Evolutionary conservation across 2,797 vertebrate species (phyloP), one percentile per base, ranked within the genome.

Genomic region (Labeo calbasu): DNA sequence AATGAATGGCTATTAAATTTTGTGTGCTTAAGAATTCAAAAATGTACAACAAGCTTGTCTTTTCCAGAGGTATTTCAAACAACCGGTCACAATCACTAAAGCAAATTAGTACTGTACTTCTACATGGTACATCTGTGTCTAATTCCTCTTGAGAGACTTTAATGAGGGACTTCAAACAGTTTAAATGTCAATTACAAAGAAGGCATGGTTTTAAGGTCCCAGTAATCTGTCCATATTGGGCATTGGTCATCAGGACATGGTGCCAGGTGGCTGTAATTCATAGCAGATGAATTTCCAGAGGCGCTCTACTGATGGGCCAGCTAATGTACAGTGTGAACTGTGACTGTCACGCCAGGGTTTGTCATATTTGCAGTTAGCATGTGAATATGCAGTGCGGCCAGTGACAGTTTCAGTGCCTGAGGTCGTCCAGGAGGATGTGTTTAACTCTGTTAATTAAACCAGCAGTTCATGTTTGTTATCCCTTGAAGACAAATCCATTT

Each of bases 211-310:
- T 97, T 95, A 94, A 94, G 94, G 94, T 96, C 96, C 91, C 90
- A 95, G 94, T 95, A 93, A 95, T 95, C 95, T 96, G 95, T 95
- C 94, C 91, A 86, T 93, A 92, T 95, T 95, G 95, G 95, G 87
- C 93, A 92, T 94, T 95, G 95, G 95, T 95, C 95, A 95, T 94
- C 92, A 89, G 93, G 95, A 94, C 91, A 84, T 93, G 94, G 93
- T 96, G 95, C 96, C 97, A 97, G 96, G 96, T 97, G 96, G 96
- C 93, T 89, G 93, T 96, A 97, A 98, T 97, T 97, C 93, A 94
- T 94, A 95, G 94, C 95, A 94, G 96, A 96, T 97, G 96, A 90
- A 95, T 96, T 96, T 96, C 97, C 95, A 96, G 95, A 96, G 95
- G 94, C 94, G 93, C 92, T 94, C 92, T 95, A 94, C 95, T 96